A percentile compares a stretch with the other conserved stretches of the same genome.
Conservation (phyloP, 1,140 invertebrate genomes). For the Eciton burchellii region DNA sequence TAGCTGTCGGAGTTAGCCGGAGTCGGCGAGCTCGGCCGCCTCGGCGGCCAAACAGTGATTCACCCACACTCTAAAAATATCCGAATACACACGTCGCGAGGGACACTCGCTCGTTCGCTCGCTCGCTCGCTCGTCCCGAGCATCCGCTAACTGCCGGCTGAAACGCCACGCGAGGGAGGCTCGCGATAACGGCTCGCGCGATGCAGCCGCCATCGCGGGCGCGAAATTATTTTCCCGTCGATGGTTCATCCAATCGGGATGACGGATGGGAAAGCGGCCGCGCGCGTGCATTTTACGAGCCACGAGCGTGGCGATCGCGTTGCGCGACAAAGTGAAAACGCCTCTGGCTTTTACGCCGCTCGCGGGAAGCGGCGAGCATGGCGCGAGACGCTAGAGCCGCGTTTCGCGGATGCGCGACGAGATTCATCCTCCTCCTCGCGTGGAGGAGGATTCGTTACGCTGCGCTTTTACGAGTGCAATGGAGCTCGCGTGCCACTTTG, state of each 20-base stretch:
- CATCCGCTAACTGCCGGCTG: slow-evolving; percentile 65
- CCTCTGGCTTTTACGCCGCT: background rate
- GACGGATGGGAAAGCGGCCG: slow-evolving; percentile 16
- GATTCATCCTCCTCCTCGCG: background rate
- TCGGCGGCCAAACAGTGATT: slow-evolving; percentile 81
- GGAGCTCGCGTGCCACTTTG: background rate
- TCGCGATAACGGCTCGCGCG: slow-evolving; percentile 39
- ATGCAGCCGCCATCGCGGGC: slow-evolving; percentile 39
- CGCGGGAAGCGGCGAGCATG: background rate
- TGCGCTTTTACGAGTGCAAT: slow-evolving; percentile 2
- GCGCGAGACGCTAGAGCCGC: background rate
- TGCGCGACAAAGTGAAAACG: slow-evolving; percentile 7
- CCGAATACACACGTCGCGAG: slow-evolving; percentile 75
- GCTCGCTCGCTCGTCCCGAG: background rate
- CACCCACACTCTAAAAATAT: slow-evolving; percentile 84
- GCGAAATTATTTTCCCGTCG: slow-evolving; percentile 53
- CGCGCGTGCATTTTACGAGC: slow-evolving; percentile 26
- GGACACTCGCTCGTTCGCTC: slow-evolving; percentile 62
- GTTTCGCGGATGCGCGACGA: background rate
- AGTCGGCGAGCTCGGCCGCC: slow-evolving; percentile 62
- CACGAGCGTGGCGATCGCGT: background rate
- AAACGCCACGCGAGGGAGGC: slow-evolving; percentile 51
- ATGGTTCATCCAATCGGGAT: slow-evolving; percentile 48
- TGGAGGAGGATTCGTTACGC: background rate
- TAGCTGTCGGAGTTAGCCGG: slow-evolving; percentile 71